A percentile compares a stretch with the other conserved stretches of the same genome.
Evolutionary conservation across 2,797 vertebrate genomes (phyloP).

Genomic region (Leucoraja ocellata): DNA sequence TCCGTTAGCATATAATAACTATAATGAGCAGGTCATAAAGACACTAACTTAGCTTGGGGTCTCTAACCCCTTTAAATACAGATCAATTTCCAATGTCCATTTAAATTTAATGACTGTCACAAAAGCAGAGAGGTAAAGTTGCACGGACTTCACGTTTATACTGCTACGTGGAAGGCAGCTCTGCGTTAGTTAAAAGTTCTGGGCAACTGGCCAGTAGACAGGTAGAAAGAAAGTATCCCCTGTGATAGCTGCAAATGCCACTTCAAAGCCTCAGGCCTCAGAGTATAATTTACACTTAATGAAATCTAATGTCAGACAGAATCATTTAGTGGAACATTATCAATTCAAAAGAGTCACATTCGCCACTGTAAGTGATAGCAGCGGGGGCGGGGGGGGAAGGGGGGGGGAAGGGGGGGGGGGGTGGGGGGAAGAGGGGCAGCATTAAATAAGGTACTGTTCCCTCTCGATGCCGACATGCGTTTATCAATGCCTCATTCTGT

Average conservation of each 20-base stretch:
- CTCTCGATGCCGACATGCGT: not conserved
- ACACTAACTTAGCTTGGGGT: conserved; percentile 61
- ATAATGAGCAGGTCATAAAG: conserved; percentile 69
- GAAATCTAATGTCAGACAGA: conserved; percentile 52
- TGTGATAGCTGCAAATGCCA: conserved; percentile 46
- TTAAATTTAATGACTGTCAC: conserved; percentile 52
- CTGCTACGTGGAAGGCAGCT: conserved; percentile 62
- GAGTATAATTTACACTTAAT: conserved; percentile 57
- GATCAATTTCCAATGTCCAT: conserved; percentile 49
- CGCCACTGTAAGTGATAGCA: conserved; percentile 24
- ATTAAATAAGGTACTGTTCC: not conserved
- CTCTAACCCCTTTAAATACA: conserved; percentile 49
- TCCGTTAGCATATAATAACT: conserved; percentile 70
- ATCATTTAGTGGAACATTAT: conserved; percentile 49
- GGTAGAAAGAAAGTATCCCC: conserved; percentile 58
- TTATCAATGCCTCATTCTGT: conserved; percentile 26
- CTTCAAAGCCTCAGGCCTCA: conserved; percentile 56
- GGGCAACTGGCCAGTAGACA: conserved; percentile 58
- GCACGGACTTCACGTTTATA: conserved; percentile 51
- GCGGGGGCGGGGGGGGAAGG: no score
- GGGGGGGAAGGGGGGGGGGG: no score
- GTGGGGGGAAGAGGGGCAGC: not conserved
- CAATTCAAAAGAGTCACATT: conserved; percentile 42
- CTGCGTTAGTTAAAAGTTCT: conserved; percentile 56
- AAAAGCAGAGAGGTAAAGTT: conserved; percentile 47